Conservation (phyloP, 2,888 invertebrate genomes). For the Synanthedon andrenaeformis region DNA sequence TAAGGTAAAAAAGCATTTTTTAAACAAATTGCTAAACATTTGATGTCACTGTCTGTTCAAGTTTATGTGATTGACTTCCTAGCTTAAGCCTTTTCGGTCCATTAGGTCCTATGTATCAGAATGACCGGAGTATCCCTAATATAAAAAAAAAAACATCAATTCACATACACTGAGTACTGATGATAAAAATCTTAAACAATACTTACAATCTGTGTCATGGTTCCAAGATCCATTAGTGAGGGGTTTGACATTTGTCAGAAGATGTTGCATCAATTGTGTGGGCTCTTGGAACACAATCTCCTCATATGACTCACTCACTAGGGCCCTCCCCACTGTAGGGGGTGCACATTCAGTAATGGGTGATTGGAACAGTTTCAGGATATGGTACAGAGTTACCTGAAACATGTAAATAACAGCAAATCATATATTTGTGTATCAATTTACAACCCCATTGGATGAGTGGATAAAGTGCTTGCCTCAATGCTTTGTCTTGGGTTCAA, state of each 20-base stretch:
- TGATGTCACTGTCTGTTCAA: no score
- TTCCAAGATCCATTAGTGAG: slow-evolving; percentile 79
- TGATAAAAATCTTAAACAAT: not conserved
- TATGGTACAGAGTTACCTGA: slow-evolving; percentile 94
- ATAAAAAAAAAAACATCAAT: no score
- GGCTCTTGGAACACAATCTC: slow-evolving; percentile 96
- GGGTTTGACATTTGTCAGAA: slow-evolving; percentile 81
- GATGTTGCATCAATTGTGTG: slow-evolving; percentile 89
- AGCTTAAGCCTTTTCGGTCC: no score
- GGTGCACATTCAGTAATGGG: slow-evolving; percentile 65
- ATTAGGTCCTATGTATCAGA: no score
- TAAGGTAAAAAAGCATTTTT: no score
- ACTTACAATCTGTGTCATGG: slow-evolving; percentile 91
- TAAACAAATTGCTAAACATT: no score
- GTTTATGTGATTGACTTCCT: no score
- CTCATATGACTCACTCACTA: slow-evolving; percentile 95
- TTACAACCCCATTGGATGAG: slow-evolving; percentile 7
- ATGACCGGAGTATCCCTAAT: no score
- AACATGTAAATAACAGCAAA: slow-evolving; percentile 23
- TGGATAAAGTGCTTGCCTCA: no score
- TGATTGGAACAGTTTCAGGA: slow-evolving; percentile 93
- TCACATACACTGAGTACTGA: no score
- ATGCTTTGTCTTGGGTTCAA: no score
- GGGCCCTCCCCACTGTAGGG: slow-evolving; percentile 62
- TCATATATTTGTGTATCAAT: not conserved